Evolutionary conservation across 2,797 vertebrate genomes (phyloP).

Genomic region (Oceanodroma leucorhoa): DNA sequence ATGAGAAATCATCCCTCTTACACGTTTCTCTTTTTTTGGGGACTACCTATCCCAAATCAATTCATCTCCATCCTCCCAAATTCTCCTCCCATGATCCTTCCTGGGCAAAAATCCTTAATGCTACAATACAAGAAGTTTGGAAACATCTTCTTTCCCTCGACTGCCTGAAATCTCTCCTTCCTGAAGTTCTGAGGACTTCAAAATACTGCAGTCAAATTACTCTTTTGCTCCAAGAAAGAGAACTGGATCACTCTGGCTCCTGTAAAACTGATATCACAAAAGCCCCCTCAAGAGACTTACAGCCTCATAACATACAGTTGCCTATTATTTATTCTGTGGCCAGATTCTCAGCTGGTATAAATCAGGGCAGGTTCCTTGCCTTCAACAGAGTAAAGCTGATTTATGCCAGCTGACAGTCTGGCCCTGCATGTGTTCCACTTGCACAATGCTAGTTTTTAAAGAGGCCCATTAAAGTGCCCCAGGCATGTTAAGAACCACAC

Average conservation of each 20-base stretch:
- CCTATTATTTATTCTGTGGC: conserved; percentile 30
- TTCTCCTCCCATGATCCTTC: not conserved
- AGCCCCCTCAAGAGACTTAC: conserved; percentile 8
- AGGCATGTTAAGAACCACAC: not conserved
- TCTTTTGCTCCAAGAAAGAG: not conserved
- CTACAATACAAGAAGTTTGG: not conserved
- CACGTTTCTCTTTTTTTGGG: not conserved
- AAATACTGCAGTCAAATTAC: not conserved
- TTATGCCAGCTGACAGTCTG: conserved; percentile 63
- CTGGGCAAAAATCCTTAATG: not conserved
- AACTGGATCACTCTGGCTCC: not conserved
- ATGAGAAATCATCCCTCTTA: not conserved
- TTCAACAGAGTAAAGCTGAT: conserved; percentile 46
- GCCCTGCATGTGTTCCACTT: conserved; percentile 13
- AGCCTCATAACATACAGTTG: conserved; percentile 47
- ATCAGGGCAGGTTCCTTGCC: conserved; percentile 54
- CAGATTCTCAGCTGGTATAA: conserved; percentile 62
- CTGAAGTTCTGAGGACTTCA: not conserved
- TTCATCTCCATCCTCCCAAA: not conserved
- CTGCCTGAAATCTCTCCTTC: not conserved
- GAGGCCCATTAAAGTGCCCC: conserved; percentile 33
- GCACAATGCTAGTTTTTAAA: conserved; percentile 46
- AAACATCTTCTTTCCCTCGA: not conserved
- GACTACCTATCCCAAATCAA: not conserved
- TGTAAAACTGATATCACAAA: conserved; percentile 28